These are phyloP conservation scores for Cryptus armator DNA, from an alignment of 2,888 invertebrate genomes.

Conservation along the genomic window DNA sequence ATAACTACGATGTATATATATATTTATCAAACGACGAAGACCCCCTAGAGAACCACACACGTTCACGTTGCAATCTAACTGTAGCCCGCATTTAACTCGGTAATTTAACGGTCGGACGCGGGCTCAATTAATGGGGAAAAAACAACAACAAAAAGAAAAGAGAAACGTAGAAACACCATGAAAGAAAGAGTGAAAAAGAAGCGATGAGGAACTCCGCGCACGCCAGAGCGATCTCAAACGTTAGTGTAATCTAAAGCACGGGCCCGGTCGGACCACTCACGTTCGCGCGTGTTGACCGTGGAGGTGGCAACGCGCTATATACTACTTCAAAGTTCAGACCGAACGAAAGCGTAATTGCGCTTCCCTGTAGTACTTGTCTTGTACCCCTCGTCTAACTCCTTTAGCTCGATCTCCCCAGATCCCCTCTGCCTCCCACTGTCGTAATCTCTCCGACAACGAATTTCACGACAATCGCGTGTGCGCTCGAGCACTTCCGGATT, in stretches of 20 bases:
- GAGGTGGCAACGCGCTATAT: conserved; percentile 31
- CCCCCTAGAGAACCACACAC: conserved; percentile 1
- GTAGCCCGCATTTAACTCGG: conserved; percentile 55
- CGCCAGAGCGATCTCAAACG: conserved; percentile 20
- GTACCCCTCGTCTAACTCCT: conserved; percentile 1
- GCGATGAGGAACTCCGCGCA: neutral
- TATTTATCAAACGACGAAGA: conserved; percentile 10
- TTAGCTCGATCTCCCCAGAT: neutral
- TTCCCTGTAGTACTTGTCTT: conserved; percentile 32
- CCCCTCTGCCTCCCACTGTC: conserved; percentile 8
- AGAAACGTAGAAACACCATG: neutral
- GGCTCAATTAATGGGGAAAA: conserved; percentile 48
- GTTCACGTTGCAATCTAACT: conserved; percentile 27
- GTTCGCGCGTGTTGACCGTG: conserved; percentile 33
- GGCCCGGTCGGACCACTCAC: conserved; percentile 22
- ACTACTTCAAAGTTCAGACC: conserved; percentile 48
- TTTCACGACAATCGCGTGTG: conserved; percentile 65
- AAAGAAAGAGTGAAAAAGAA: neutral
- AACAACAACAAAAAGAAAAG: neutral
- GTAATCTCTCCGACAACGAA: conserved; percentile 61
- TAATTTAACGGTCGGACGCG: conserved; percentile 56
- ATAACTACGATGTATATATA: conserved; percentile 10
- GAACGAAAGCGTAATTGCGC: conserved; percentile 55
- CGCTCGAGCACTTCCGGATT: conserved; percentile 64
- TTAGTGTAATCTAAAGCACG: conserved; percentile 19